Base-by-base conservation (phyloP, 2,113 vertebrate species). In the Aldabrachelys gigantea region DNA sequence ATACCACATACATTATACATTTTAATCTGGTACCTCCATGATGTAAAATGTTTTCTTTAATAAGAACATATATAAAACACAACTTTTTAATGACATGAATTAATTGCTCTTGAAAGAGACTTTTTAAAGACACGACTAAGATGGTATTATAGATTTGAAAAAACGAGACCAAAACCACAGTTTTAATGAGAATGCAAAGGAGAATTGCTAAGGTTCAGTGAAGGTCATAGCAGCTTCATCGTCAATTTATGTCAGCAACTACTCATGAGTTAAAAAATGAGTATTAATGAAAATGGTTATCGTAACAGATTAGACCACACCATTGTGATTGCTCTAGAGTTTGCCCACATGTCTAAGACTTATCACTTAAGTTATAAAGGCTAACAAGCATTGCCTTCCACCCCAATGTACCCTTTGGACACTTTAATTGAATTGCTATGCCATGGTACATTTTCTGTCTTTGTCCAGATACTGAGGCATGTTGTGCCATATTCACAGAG, bases 271-370 rank as follows among this genome's bases (percentile, higher is more conserved):
- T 95, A 93, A 97, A 95, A 97, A 97, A 95, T 95, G 97, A 97
- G 88, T 97, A 96, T 98, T 98, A 93, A 96, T 93, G 94, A 97
- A 97, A 97, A 95, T 88, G 97, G 94, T 98, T 98, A 96, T 97
- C 93, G 96, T 98, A 97, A 95, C 94, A 94, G 97, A 98, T 98
- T 95, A 97, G 95, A 87, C 38, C 35, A 87, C 59, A 91, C 93
- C 95, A 94, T 97, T 89, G 62, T 95, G 94, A 96, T 96, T 92
- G 89, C 94, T 92, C 57, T 79, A 89, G 92, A 90, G 80, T 91
- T 95, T 93, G 92, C 91, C 92, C 92, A 94, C 78, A 93, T 97
- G 91, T 91, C 82, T n/a, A 80, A 54, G 52, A 16, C 31, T 3
- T 69, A 3, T 44, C 31, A 82, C 84, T 84, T 57, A 53, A 31